Percentiles rank a stretch among this genome's conserved stretches.
Conservation (phyloP, 2,888 invertebrate genomes). For the Erebia epiphron region DNA sequence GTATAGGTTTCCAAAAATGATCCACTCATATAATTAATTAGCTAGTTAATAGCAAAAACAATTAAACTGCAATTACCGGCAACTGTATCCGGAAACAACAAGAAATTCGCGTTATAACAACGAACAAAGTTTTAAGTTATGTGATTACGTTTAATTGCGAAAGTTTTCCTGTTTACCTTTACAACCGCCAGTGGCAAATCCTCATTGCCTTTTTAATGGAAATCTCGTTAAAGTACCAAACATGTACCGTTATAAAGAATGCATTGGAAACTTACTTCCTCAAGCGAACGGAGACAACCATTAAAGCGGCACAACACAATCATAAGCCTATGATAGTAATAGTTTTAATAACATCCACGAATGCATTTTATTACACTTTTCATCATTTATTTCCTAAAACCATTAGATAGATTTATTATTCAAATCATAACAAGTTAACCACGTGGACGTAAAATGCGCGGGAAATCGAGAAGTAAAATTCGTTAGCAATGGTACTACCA, state of each 20-base stretch:
- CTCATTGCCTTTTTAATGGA: background rate
- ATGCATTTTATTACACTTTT: slow-evolving; percentile 51
- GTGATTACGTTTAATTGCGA: slow-evolving; percentile 15
- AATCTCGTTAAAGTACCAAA: slow-evolving; percentile 2
- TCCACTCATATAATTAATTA: background rate
- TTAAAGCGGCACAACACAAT: slow-evolving; percentile 65
- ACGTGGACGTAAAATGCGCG: slow-evolving; percentile 67
- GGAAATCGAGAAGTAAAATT: slow-evolving; percentile 66
- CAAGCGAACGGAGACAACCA: slow-evolving; percentile 61
- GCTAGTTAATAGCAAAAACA: background rate
- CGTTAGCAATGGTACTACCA: slow-evolving; percentile 64
- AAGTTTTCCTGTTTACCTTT: slow-evolving; percentile 11
- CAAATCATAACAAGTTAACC: slow-evolving; percentile 45
- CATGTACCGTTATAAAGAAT: slow-evolving; percentile 2
- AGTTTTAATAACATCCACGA: slow-evolving; percentile 49
- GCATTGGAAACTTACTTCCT: slow-evolving; percentile 61
- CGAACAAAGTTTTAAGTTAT: slow-evolving; percentile 9
- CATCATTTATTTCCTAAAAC: background rate
- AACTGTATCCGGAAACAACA: background rate
- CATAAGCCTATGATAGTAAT: slow-evolving; percentile 62
- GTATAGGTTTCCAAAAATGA: too few relatives aligned
- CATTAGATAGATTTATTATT: background rate
- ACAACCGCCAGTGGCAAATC: background rate
- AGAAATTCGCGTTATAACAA: slow-evolving; percentile 2
- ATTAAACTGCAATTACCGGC: background rate